Evolutionary conservation across 1,140 invertebrate genomes (phyloP).

Genomic region (Protaetia brevitarsis): DNA sequence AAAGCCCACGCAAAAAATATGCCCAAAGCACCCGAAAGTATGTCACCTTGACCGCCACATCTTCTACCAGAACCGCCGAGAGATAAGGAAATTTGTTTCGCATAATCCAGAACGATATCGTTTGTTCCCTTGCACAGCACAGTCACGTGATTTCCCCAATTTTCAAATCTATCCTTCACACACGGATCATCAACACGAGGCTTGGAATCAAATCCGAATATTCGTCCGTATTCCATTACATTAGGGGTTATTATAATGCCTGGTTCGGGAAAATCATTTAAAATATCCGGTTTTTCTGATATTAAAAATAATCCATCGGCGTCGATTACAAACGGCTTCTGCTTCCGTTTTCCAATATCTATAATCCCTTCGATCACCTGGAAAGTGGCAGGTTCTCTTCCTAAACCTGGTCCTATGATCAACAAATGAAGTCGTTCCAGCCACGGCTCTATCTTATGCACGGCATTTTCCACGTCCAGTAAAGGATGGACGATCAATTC

Average conservation of each 20-base stretch:
- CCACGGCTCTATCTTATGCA: constrained; percentile 71
- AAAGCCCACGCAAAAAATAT: constrained; percentile 83
- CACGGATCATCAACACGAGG: constrained; percentile 31
- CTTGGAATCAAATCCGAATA: constrained; percentile 53
- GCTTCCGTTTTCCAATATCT: constrained; percentile 55
- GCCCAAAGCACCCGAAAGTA: constrained; percentile 80
- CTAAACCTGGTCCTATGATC: constrained; percentile 90
- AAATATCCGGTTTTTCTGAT: constrained; percentile 69
- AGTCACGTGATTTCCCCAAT: constrained; percentile 36
- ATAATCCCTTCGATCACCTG: constrained; percentile 60
- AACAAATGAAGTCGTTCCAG: constrained; percentile 82
- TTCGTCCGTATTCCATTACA: constrained; percentile 81
- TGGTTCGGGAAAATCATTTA: constrained; percentile 71
- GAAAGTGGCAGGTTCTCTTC: constrained; percentile 65
- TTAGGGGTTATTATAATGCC: constrained; percentile 90
- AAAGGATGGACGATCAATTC: constrained; percentile 96
- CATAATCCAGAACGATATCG: constrained; percentile 41
- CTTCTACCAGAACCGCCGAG: constrained; percentile 76
- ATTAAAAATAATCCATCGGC: constrained; percentile 91
- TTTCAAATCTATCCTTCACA: constrained; percentile 29
- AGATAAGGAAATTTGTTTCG: constrained; percentile 30
- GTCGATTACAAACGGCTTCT: constrained; percentile 88
- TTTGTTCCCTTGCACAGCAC: constrained; percentile 42
- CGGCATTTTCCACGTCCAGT: constrained; percentile 62
- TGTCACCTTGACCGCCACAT: constrained; percentile 96